Base-by-base conservation (phyloP, 2,113 vertebrate genomes). In the Meles meles region DNA sequence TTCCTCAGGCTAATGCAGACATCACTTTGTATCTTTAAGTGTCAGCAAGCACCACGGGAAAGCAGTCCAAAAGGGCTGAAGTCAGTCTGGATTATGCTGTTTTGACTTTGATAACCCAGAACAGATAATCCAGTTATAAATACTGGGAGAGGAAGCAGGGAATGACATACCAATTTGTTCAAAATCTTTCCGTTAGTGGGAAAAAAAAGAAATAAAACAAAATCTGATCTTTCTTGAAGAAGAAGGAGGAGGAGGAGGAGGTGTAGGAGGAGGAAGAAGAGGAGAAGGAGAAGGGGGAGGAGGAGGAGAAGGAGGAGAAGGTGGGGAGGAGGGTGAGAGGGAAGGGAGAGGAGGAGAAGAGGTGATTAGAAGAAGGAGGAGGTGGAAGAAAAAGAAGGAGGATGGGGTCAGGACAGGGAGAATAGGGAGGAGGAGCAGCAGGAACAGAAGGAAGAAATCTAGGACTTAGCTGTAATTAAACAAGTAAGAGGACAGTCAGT, bases 201-300 rank as follows among this genome's bases (percentile, higher is more conserved):
- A 52, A 81, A 92, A 96, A 87, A 91, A 42, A 95, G 74, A 84
- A 95, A 49, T 87, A 94, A 67, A 94, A 80, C 10, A 44, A 13
- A 25, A 18, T 42, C 52, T 83, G n/a, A 4, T 39, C 61, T 42
- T 13, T 44, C 52, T 84, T 65, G 27, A 42, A 37, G 21, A 27
- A 9, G 25, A 5, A 21, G 13, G 7, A 61, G 2, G 3, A 34
- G 27, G 5, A 63, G 18, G 12, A 83, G 13, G 7, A 61, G 2
- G 3, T 25, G 27, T 3, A 63, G 18, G 12, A 83, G 7, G 8
- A 14, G 1, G 3, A 37, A 0, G 4, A 49, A 2, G 11, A 47
- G 1, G 4, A 29, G 1, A 2, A 47, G 2, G 5, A 47, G 31
- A 2, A 37, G 34, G 21, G 3, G 69, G 31, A 29, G 44, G 21